A percentile compares a stretch with the other conserved stretches of the same genome.
phyloP scores from a whole-genome alignment of 2,888 invertebrate genomes.

The Epistrophe grossulariae region DNA sequence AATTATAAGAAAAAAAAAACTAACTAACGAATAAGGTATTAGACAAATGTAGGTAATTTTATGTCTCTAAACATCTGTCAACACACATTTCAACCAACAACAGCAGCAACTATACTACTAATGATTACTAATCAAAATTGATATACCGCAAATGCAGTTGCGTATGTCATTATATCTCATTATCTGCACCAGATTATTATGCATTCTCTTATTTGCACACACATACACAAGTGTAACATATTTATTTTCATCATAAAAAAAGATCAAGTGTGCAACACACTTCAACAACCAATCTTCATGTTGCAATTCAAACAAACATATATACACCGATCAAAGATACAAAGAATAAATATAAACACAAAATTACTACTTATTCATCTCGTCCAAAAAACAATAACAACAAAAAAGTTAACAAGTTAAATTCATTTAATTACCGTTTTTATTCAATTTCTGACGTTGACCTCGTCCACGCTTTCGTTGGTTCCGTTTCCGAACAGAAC shows the following conservation, averaged over 20 bases:
- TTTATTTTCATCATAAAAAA: neutral
- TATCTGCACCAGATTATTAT: conserved; percentile 18
- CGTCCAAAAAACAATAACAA: too few species aligned
- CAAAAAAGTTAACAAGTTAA: conserved; percentile 43
- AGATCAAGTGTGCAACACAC: neutral
- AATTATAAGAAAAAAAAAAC: neutral
- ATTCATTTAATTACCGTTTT: conserved; percentile 76
- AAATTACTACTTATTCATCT: neutral
- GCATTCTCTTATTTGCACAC: neutral
- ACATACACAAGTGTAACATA: neutral
- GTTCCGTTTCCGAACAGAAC: conserved; percentile 47
- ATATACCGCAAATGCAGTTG: conserved; percentile 10
- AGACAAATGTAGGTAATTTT: neutral
- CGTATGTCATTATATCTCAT: conserved; percentile 32
- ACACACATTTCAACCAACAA: neutral
- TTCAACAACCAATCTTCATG: conserved; percentile 24
- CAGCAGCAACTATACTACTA: neutral
- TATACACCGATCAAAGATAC: conserved; percentile 6
- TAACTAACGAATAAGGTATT: neutral
- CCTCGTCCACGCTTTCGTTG: conserved; percentile 73
- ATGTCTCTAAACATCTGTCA: conserved; percentile 25
- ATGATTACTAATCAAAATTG: conserved; percentile 18
- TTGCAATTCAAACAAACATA: conserved; percentile 17
- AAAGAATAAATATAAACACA: conserved; percentile 15
- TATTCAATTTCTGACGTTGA: conserved; percentile 77